Conservation (phyloP, 2,888 invertebrate genomes). For the Cheilosia vulpina region DNA sequence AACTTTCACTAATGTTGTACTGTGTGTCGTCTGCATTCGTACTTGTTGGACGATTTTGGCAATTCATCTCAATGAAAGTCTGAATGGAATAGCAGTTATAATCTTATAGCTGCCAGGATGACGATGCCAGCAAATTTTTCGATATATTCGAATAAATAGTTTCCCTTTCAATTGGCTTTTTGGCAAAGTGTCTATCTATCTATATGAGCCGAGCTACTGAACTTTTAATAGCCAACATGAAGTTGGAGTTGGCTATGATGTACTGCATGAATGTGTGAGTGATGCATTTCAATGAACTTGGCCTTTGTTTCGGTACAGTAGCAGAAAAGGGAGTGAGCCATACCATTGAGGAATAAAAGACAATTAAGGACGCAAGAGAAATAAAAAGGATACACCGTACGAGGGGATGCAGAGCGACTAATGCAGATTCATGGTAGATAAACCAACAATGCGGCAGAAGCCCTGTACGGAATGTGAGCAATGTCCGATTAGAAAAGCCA, state of each 20-base stretch:
- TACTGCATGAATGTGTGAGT: background rate
- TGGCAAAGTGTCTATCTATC: constrained; percentile 37
- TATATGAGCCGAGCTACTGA: constrained; percentile 54
- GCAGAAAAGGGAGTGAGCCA: constrained; percentile 22
- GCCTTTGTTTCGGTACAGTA: constrained; percentile 36
- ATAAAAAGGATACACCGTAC: constrained; percentile 9
- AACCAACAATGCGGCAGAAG: constrained; percentile 43
- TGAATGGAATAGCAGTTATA: constrained; percentile 61
- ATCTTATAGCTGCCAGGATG: constrained; percentile 34
- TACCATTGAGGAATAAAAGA: constrained; percentile 56
- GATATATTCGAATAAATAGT: constrained; percentile 63
- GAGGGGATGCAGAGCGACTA: constrained; percentile 11
- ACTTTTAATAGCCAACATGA: constrained; percentile 56
- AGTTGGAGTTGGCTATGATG: constrained; percentile 21
- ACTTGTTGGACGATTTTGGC: constrained; percentile 69
- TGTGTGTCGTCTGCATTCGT: constrained; percentile 2
- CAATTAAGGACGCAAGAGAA: constrained; percentile 40
- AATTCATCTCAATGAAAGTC: constrained; percentile 74
- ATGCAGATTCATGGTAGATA: constrained; percentile 29
- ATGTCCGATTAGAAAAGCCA: constrained; percentile 25
- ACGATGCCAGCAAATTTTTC: constrained; percentile 35
- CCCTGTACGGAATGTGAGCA: constrained; percentile 26
- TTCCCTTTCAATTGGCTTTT: constrained; percentile 71
- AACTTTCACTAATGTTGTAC: constrained; percentile 63
- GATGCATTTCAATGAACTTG: constrained; percentile 59